Conservation (phyloP, 2,888 invertebrate species). For the Notocelia uddmanniana region DNA sequence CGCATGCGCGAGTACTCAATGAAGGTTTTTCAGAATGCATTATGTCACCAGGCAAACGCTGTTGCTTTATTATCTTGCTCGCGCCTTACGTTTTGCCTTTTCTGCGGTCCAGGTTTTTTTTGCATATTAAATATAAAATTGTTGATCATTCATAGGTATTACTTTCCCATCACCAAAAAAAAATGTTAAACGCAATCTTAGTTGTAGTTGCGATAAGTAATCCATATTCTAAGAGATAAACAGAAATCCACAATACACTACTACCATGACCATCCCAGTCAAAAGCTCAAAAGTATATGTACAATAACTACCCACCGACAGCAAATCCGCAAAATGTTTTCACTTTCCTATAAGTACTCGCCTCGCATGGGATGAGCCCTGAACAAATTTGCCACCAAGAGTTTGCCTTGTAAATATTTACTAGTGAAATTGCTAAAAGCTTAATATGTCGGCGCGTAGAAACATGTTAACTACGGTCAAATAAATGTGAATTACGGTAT, state of each 20-base stretch:
- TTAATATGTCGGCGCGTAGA: conserved; percentile 22
- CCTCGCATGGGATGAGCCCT: conserved; percentile 15
- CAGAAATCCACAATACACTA: not conserved
- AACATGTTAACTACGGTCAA: conserved; percentile 14
- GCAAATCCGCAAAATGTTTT: conserved; percentile 15
- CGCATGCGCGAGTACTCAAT: conserved; percentile 10
- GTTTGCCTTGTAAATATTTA: conserved; percentile 40
- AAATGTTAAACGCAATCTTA: no score
- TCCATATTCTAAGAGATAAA: no score
- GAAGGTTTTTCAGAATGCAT: not conserved
- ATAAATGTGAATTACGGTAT: conserved; percentile 3
- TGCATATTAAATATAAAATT: no score
- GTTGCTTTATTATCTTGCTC: no score
- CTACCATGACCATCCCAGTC: not conserved
- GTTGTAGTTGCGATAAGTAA: no score
- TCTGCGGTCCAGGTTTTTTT: no score
- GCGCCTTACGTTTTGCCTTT: no score
- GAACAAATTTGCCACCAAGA: conserved; percentile 35
- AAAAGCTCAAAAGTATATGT: not conserved
- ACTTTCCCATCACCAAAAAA: no score
- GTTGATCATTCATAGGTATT: no score
- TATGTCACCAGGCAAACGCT: not conserved
- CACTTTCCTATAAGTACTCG: not conserved
- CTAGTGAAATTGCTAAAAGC: conserved; percentile 20
- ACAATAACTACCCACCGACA: not conserved